Evolutionary conservation across 2,113 vertebrate genomes (phyloP), one percentile per base, ranked within the genome.

Genomic region (Rafetus swinhoei): DNA sequence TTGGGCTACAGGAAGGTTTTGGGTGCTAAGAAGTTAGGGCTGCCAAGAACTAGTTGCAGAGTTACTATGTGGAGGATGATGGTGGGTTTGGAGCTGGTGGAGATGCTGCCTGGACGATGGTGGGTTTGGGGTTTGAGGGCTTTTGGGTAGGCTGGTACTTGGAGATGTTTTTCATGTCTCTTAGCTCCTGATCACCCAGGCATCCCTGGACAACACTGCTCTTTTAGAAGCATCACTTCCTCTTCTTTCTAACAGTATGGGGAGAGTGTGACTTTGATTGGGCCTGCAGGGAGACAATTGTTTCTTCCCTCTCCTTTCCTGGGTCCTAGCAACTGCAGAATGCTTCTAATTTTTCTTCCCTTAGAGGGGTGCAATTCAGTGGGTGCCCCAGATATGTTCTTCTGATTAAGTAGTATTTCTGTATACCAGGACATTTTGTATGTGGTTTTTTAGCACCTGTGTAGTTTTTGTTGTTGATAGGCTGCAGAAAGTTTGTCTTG

Each of bases 401-500:
- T n/a, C 50, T 84, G 22, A 53, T 72, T 55, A 53, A 93, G 77
- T 84, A 79, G 5, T 8, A 7, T 19, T 52, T n/a, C 35, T 79
- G 9, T 1, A 2, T 8, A 5, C 29, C 16, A 50, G 77, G 85
- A 15, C 1, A 5, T 25, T 72, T 82, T 24, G 19, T 85, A 5
- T 10, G 27, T 88, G 32, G 13, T 52, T 90, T 72, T 35, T 52
- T 52, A 87, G 52, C n/a, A 87, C 18, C n/a, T 54, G 55, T 76
- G 54, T 39, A 25, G 7, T 25, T 15, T 53, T 50, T 62, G 3
- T 32, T 59, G 74, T 76, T 84, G 86, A 22, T 56, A 35, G 39
- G 0, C 0, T n/a, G 18, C 54, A 32, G 45, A 32, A 18, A 45
- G 45, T 45, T 45, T 45, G 45, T 45, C 45, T 45, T 77, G 14